A percentile compares a stretch with the other conserved stretches of the same genome.
Evolutionary conservation across 2,888 invertebrate species (phyloP).

Genomic region (Pandemis corylana): DNA sequence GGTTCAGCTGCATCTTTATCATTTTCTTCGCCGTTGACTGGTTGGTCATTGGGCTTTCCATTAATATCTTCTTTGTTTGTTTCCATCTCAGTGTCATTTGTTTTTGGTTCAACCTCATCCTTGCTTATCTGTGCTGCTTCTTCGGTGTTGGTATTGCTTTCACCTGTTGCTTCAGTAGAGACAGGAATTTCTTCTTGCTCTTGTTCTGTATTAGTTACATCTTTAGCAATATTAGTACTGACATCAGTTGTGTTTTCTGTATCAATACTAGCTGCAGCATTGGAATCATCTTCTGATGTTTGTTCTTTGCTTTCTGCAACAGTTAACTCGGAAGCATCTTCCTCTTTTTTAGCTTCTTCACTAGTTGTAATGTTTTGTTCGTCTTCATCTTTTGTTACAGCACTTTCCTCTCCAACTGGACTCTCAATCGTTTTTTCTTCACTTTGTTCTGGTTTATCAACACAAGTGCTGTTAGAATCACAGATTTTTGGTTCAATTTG

Average conservation of each 20-base stretch:
- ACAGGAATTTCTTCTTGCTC: constrained; percentile 3
- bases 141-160: constrained; percentile 22
- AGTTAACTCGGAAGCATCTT: constrained; percentile 15
- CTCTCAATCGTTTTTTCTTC: constrained; percentile 41
- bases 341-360: neutral
- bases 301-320: constrained; percentile 30
- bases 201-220: constrained; percentile 3
- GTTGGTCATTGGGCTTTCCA: neutral
- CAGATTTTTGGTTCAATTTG: constrained; percentile 7
- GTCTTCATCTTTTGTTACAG: constrained; percentile 28
- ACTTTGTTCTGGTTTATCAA: constrained; percentile 36
- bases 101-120: constrained; percentile 6
- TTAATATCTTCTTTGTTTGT: neutral
- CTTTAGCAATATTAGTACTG: constrained; percentile 24
- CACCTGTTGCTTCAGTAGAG: constrained; percentile 11
- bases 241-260: constrained; percentile 28
- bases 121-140: constrained; percentile 51
- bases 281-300: constrained; percentile 1
- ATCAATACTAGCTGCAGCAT: constrained; percentile 12
- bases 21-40: constrained; percentile 25
- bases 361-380: neutral
- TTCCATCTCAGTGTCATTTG: constrained; percentile 17
- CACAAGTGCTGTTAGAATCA: neutral
- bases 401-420: constrained; percentile 13
- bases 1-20: constrained; percentile 46